Base-by-base conservation (phyloP, 64 coral and sea anemone species). In the Montipora efflorescens region DNA sequence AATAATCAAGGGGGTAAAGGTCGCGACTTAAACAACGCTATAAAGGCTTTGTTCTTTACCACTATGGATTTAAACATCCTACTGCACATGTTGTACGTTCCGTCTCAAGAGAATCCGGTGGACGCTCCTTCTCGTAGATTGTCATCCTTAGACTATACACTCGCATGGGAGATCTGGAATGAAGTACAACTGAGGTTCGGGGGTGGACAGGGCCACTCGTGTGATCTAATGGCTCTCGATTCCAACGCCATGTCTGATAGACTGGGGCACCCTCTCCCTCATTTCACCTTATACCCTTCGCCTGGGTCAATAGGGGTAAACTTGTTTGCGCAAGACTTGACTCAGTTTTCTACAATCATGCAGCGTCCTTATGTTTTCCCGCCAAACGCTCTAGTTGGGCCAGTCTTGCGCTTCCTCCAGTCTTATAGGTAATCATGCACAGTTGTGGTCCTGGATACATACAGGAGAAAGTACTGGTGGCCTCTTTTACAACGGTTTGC, bases 141-240 rank as follows among this genome's bases (percentile, higher is more conserved):
- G 25, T 28, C 25, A 28, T 28, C 25, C 25, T 28, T 28, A 28
- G 25, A 28, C 22, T 23, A 23, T 23, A 23, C 22, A 23, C 22
- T 23, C 22, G 22, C 22, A 23, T 23, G 22, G 22, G 22, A 23
- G 22, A 23, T 28, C 25, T 28, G 25, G 25, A 28, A 28, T 28
- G 25, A 28, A 28, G 25, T 28, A 28, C 25, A 28, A 28, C 25
- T 28, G 25, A 28, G 25, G 25, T 28, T 28, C 1, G 25, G 25
- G 25, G 25, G 25, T 28, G 25, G 25, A 28, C 25, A n/a, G n/a
- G 87, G 72, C 7, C 87, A 89, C 74, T 15, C 87, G 1, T 89
- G 87, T 89, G 87, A 89, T 49, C 22, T 89, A 19, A 89, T 89
- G 73, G 87, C 87, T 45, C 51, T 76, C 6, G 74, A 89, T 11